Evolutionary conservation across 1,140 invertebrate genomes (phyloP).

Genomic region (Harlomillsia oculata): DNA sequence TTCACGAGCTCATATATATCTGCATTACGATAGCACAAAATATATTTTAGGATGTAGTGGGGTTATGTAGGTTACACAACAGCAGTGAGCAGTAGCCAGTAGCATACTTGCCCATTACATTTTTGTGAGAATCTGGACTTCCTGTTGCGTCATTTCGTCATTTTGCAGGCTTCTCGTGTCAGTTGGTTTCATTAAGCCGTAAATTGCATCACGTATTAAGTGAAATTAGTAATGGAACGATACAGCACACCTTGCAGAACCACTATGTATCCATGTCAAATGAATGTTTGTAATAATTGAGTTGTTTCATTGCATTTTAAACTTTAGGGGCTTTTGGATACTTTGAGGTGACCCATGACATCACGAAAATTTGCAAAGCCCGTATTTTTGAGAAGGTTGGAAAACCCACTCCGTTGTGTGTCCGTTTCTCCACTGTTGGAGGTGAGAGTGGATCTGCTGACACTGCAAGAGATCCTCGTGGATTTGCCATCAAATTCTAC

Average conservation of each 20-base stretch:
- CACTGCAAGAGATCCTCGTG: constrained; percentile 72
- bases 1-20: too few species aligned
- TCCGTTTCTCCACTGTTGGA: constrained; percentile 77
- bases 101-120: too few species aligned
- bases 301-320: neutral
- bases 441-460: constrained; percentile 86
- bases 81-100: too few species aligned
- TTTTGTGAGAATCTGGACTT: too few species aligned
- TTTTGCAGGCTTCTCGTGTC: neutral
- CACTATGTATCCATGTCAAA: constrained; percentile 31
- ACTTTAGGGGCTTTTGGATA: constrained; percentile 85
- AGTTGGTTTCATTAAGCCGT: neutral
- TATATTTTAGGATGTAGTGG: too few species aligned
- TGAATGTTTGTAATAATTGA: neutral
- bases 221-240: constrained; percentile 3
- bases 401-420: constrained; percentile 71
- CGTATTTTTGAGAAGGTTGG: constrained; percentile 71
- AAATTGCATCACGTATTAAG: neutral
- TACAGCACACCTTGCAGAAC: neutral
- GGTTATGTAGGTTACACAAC: too few species aligned
- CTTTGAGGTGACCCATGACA: constrained; percentile 89
- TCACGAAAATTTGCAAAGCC: constrained; percentile 72
- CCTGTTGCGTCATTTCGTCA: too few species aligned
- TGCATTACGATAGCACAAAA: too few species aligned
- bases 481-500: constrained; percentile 92